Percentiles rank a stretch among this genome's conserved stretches.
Conservation (phyloP, 2,888 invertebrate genomes). For the Lasioglossum malachurum region DNA sequence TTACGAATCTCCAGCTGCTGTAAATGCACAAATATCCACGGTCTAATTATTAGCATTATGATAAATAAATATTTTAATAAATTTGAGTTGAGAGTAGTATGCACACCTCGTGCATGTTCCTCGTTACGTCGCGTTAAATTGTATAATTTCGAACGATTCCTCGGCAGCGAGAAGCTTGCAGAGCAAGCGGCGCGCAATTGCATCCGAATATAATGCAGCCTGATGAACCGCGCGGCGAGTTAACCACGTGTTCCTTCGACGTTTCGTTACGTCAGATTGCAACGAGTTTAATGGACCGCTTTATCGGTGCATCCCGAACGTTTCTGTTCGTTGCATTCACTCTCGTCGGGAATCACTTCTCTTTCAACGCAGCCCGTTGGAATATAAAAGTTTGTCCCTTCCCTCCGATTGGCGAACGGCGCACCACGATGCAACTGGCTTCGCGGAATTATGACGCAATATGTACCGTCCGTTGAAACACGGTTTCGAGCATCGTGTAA, state of each 20-base stretch:
- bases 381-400: neutral
- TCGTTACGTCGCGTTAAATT: neutral
- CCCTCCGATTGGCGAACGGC: neutral
- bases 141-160: neutral
- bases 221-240: constrained; percentile 2
- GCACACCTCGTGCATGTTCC: neutral
- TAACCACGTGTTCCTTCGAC: neutral
- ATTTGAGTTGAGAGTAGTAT: neutral
- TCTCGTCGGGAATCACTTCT: neutral
- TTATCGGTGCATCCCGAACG: neutral
- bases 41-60: neutral
- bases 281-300: constrained; percentile 11
- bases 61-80: neutral
- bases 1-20: too few species aligned
- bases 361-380: neutral
- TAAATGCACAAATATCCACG: neutral
- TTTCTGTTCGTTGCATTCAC: neutral
- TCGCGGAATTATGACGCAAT: neutral
- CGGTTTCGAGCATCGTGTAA: neutral
- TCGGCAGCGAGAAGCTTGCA: neutral
- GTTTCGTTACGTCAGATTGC: neutral
- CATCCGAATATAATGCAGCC: neutral
- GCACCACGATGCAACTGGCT: neutral
- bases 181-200: neutral
- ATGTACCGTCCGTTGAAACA: neutral